These are phyloP conservation scores for Camponotus vicinus DNA, from an alignment of 1,140 invertebrate species.

Conservation along the genomic window DNA sequence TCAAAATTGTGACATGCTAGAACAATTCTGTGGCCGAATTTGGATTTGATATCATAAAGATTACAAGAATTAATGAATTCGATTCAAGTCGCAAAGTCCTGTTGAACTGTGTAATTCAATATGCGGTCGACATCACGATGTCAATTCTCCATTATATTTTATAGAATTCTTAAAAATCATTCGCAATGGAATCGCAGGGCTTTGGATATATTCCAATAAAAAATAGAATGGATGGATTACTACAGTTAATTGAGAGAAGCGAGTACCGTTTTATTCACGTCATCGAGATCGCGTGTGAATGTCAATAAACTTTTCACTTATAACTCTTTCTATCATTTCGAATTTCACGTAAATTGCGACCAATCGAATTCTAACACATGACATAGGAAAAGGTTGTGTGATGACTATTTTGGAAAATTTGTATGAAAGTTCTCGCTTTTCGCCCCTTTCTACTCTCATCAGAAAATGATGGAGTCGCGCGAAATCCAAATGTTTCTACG, in stretches of 20 bases:
- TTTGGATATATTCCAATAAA: neutral
- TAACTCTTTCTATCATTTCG: conserved; percentile 14
- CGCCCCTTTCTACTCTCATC: conserved; percentile 9
- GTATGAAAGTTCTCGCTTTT: conserved; percentile 19
- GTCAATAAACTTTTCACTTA: conserved; percentile 26
- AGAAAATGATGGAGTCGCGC: conserved; percentile 17
- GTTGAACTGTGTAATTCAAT: neutral
- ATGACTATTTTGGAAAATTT: conserved; percentile 21
- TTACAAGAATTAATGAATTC: no score
- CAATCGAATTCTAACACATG: neutral
- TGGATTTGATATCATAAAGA: no score
- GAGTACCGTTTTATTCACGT: neutral
- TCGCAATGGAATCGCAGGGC: neutral
- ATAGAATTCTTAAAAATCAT: no score
- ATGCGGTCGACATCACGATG: neutral
- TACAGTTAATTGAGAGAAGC: neutral
- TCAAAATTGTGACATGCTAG: no score
- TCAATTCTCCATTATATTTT: conserved; percentile 2
- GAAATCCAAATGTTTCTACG: conserved; percentile 9
- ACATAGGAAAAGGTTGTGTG: neutral
- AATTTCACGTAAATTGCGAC: neutral
- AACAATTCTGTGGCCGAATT: no score
- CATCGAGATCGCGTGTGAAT: neutral
- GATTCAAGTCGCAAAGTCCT: no score
- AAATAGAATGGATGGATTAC: neutral